Percentiles rank a stretch among this genome's conserved stretches.
Evolutionary conservation across 2,888 invertebrate species (phyloP).

Genomic region (Drosophila macrospina): DNA sequence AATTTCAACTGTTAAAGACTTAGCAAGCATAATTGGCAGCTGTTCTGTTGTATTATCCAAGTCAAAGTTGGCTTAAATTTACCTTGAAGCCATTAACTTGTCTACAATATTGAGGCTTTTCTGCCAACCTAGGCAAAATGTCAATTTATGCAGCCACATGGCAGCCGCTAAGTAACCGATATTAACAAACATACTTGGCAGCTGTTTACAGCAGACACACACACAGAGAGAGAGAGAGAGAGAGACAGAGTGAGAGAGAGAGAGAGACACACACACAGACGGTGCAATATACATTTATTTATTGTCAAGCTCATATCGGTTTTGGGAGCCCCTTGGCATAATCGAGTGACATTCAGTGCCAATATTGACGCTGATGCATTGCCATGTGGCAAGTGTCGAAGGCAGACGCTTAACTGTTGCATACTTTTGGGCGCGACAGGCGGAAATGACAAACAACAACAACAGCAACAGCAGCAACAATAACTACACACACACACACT

Average conservation of each 20-base stretch:
- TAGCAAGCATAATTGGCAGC: not conserved
- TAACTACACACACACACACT: too few species aligned
- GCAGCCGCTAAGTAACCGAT: conserved; percentile 45
- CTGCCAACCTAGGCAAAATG: conserved; percentile 6
- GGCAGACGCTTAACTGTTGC: conserved; percentile 66
- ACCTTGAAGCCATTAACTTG: conserved; percentile 4
- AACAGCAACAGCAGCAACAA: conserved; percentile 15
- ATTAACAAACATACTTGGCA: conserved; percentile 48
- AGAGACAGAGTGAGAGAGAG: not conserved
- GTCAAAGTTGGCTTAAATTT: not conserved
- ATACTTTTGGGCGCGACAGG: conserved; percentile 48
- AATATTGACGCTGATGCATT: conserved; percentile 78
- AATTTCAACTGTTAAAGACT: too few species aligned
- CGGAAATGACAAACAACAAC: conserved; percentile 63
- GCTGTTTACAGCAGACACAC: conserved; percentile 26
- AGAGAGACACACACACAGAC: not conserved
- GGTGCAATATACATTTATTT: conserved; percentile 31
- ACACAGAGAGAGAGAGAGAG: conserved; percentile 1
- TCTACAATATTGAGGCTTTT: not conserved
- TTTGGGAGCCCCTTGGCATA: conserved; percentile 38
- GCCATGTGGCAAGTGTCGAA: conserved; percentile 46
- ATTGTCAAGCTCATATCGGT: conserved; percentile 44
- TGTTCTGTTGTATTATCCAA: not conserved
- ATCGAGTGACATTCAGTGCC: conserved; percentile 56
- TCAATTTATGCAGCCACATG: conserved; percentile 15